Base-by-base conservation (phyloP, 2,113 vertebrate genomes). In the Poecile atricapillus region DNA sequence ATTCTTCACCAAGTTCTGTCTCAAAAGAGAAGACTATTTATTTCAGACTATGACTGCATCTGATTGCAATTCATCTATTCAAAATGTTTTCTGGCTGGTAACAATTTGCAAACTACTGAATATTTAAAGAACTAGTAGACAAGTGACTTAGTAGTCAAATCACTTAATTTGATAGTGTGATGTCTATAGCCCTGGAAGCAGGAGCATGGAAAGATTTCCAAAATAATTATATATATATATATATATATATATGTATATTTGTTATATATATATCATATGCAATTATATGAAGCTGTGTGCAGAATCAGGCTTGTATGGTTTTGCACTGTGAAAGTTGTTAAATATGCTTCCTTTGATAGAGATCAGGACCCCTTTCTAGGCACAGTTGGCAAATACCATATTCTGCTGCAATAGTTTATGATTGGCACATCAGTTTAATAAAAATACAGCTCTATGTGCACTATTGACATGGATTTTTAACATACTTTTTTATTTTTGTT, bases 331-430 rank as follows among this genome's bases (percentile, higher is more conserved):
- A 58, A 63, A 25, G 24, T 19, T 31, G 14, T 47, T 56, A 55
- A 81, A 55, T n/a, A 23, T 5, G 4, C 6, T 60, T 65, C 25
- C 13, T 78, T 56, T 52, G 33, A 11, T 5, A 39, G 33, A 67
- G 30, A 30, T 43, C 20, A 78, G 90, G 53, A 68, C 18, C 19
- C 53, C 71, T 67, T 50, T 47, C 25, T 39, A 82, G 69, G 43
- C 4, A 4, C 7, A 47, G 33, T 4, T 60, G 49, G 33, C 0
- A 0, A 49, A 44, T 64, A 49, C 1, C 6, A 4, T 46, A 10
- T 20, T 73, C 19, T 79, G 14, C 60, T 69, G 17, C 9, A 74
- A 18, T 20, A 39, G n/a, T 71, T 90, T 18, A 35, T 44, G 35
- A 14, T 30, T 33, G 25, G 5, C 37, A 6, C 9, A 7, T n/a